Conservation (phyloP, 2,797 vertebrate genomes). For the Enteromius viviparus region DNA sequence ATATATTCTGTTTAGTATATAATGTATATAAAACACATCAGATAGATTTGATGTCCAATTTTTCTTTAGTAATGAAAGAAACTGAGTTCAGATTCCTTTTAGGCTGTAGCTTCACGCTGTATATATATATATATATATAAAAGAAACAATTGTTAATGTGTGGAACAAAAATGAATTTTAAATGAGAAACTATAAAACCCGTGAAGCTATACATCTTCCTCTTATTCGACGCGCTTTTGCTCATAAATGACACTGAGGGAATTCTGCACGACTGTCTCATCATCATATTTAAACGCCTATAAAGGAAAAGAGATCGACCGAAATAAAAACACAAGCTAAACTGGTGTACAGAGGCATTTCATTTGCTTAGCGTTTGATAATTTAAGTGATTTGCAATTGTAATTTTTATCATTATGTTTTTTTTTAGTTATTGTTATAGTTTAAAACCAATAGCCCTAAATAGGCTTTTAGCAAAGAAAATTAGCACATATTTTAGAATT, state of each 20-base stretch:
- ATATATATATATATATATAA: background rate
- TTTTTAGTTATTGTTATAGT: background rate
- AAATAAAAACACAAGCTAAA: background rate
- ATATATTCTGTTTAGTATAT: background rate
- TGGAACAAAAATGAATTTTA: background rate
- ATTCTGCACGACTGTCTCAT: background rate
- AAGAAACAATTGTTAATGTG: background rate
- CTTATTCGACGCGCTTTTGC: background rate
- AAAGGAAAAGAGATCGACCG: background rate
- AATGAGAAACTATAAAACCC: background rate
- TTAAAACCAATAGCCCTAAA: background rate
- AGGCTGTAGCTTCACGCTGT: background rate
- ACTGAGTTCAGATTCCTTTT: background rate
- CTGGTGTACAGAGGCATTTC: background rate
- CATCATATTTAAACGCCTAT: background rate
- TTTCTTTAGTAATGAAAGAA: background rate
- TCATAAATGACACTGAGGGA: background rate
- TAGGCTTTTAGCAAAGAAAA: background rate
- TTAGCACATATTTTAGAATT: background rate
- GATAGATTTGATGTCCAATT: background rate
- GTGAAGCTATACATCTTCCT: background rate
- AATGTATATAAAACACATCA: too few relatives aligned
- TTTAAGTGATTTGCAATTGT: background rate
- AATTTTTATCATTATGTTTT: background rate
- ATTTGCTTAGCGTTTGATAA: background rate